Evolutionary conservation across 1,140 invertebrate species (phyloP), one percentile per base, ranked within the genome.

Genomic region (Bilobella aurantiaca): DNA sequence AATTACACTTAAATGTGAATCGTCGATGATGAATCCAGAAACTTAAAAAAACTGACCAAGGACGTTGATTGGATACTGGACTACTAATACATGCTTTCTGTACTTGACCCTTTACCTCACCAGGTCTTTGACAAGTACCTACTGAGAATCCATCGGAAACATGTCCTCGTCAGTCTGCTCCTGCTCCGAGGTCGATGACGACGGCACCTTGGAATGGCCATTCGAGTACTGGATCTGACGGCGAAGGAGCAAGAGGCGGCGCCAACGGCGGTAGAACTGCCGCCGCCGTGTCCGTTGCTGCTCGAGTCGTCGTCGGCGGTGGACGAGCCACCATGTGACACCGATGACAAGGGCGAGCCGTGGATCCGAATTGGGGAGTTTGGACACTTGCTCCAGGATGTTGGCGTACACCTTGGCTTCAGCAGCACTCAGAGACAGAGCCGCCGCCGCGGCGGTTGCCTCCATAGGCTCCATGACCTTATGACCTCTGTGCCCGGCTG

Each of bases 271-370:
- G 42, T 66, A 72, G 65, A 72, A 69, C 62, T 69, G 68, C 18
- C 66, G 37, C 23, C 70, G 58, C 1, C 68, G 61, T 34, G 59
- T 66, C 18, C 68, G 23, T 42, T 64, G 58, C 32, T 69, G 67
- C 27, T 67, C 68, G 3, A 69, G 21, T 31, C 68, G 53, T 18
- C 66, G 21, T 18, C 70, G 46, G 23, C 70, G 59, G 47, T 69
- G 66, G n/a, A 72, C 29, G 1, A 72, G 30, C 68, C 68, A 72
- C 70, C 70, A 69, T 12, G 66, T 67, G 1, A 67, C 28, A 2
- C 49, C 65, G 49, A 69, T 64, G 1, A 69, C 64, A 18, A 69
- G 64, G 25, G 59, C 66, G 58, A 65, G 66, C 56, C 70, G n/a
- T 30, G 70, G 70, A 61, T 72, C 70, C 1, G 65, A 57, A 37